Base-by-base conservation (phyloP, 2,113 vertebrate species). In the Alectura lathami region DNA sequence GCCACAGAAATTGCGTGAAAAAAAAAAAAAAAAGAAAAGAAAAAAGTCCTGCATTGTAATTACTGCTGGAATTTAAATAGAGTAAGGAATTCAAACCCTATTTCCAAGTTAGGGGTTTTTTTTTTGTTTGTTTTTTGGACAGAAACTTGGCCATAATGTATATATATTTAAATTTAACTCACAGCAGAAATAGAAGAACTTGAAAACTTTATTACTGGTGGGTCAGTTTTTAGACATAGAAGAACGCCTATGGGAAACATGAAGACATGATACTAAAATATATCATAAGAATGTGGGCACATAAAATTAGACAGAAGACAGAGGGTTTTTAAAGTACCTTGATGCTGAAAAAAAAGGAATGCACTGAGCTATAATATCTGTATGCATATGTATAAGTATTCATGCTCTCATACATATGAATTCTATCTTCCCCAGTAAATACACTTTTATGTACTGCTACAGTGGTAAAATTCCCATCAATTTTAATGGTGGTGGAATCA, bases 391-490 rank as follows among this genome's bases (percentile, higher is more conserved):
- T 83, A 70, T 83, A 92, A 77, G 42, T 27, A 50, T 90, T 81
- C 42, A 42, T 57, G 6, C 26, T 81, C 34, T 86, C 69, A 82
- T 82, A 78, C 34, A 75, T 92, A 86, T 60, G 17, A 94, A 96
- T 84, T 94, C 63, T 93, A 36, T 80, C 17, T 90, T 90, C 47
- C 59, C 40, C 26, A 54, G 45, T 81, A 88, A 95, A 83, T 63
- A 74, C 34, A 72, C 81, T 94, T 93, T 94, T 83, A 86, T 81
- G 68, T 83, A 86, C 60, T 63, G 47, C 79, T 88, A 5, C 64
- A 66, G 51, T 32, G 47, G 42, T 88, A 70, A 84, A 91, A 85
- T 72, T 83, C 53, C 40, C 60, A 66, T 75, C 70, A 91, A 51
- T 79, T 87, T 85, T 59, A 93, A 88, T 53, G 59, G 56, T 42